These are phyloP conservation scores for Antigone vipio DNA, from an alignment of 2,113 vertebrate species.

Conservation along the genomic window DNA sequence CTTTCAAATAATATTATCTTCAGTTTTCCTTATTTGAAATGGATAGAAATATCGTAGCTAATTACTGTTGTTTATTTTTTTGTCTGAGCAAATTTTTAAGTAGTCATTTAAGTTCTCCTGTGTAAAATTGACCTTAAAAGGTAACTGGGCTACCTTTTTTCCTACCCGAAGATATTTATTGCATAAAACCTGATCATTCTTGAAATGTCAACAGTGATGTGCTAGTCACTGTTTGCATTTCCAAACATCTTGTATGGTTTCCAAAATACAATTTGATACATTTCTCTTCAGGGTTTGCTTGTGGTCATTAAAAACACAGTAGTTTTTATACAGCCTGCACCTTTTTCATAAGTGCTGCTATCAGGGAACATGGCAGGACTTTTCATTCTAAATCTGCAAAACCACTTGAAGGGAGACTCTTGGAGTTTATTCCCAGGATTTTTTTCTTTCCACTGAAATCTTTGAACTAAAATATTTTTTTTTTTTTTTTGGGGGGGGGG, in stretches of 20 bases:
- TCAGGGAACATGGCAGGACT: rapidly evolving
- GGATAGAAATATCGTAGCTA: neutral
- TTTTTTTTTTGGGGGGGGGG: no score
- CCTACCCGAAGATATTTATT: neutral
- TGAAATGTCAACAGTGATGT: neutral
- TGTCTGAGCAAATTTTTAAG: neutral
- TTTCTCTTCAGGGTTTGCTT: neutral
- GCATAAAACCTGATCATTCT: neutral
- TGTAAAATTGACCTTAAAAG: neutral
- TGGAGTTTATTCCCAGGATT: neutral
- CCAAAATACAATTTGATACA: neutral
- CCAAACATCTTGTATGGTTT: neutral
- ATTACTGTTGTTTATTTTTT: neutral
- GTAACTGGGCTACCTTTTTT: neutral
- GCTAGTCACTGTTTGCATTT: neutral
- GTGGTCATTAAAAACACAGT: neutral
- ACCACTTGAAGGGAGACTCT: neutral
- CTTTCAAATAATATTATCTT: neutral
- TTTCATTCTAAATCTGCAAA: neutral
- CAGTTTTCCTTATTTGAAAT: neutral
- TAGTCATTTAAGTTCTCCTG: neutral
- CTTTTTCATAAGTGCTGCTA: rapidly evolving
- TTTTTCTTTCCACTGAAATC: neutral
- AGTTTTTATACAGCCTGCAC: neutral
- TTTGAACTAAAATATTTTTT: neutral